Conservation (phyloP, 2,888 invertebrate genomes). For the Oxytorus armatus region DNA sequence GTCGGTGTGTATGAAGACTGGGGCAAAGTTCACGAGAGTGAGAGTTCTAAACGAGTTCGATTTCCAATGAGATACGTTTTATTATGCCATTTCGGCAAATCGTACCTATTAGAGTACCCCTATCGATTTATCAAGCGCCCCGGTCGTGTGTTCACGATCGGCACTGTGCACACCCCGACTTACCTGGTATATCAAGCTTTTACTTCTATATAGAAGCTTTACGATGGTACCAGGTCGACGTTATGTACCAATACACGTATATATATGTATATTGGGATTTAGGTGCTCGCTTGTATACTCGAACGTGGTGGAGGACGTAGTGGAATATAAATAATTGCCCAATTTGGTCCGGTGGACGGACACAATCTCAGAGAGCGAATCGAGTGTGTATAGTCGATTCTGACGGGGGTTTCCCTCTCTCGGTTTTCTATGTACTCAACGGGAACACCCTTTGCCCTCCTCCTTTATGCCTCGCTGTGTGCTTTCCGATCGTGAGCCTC, state of each 20-base stretch:
- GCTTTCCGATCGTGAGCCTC: conserved; percentile 43
- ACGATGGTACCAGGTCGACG: conserved; percentile 38
- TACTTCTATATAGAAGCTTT: conserved; percentile 29
- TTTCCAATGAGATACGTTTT: conserved; percentile 74
- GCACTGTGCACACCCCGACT: neutral
- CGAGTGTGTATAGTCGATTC: conserved; percentile 56
- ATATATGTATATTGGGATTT: neutral
- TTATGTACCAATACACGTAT: conserved; percentile 18
- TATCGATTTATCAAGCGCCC: conserved; percentile 74
- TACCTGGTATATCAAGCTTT: conserved; percentile 16
- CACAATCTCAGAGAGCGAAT: conserved; percentile 66
- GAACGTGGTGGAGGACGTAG: conserved; percentile 23
- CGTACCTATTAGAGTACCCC: conserved; percentile 70
- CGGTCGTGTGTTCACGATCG: conserved; percentile 39
- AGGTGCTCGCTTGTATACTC: conserved; percentile 38
- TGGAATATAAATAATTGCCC: conserved; percentile 78
- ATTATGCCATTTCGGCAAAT: conserved; percentile 75
- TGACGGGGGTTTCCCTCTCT: conserved; percentile 39
- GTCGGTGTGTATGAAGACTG: conserved; percentile 42
- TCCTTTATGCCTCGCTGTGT: conserved; percentile 31
- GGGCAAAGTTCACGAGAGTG: conserved; percentile 62
- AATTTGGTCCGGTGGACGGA: conserved; percentile 75
- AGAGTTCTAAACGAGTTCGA: conserved; percentile 66
- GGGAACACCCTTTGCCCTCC: conserved; percentile 5
- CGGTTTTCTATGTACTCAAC: conserved; percentile 1